Base-by-base conservation (phyloP, 64 coral and sea anemone genomes). In the Cladopsammia gracilis region DNA sequence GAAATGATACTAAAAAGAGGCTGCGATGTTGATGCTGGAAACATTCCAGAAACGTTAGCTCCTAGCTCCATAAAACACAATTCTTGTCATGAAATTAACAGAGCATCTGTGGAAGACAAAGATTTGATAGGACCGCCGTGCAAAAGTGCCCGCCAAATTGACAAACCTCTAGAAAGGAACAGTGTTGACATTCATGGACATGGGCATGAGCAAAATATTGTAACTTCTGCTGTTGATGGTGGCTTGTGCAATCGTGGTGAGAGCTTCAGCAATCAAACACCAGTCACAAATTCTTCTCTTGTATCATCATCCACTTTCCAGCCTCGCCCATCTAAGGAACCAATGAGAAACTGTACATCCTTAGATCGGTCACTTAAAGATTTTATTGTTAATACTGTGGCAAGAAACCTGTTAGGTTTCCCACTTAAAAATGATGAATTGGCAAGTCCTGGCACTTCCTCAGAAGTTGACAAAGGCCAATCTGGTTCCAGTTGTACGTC, bases 281-380 rank as follows among this genome's bases (percentile, higher is more conserved):
- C 5, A 22, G 8, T 8, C 3, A 13, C 78, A 48, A 68, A 68
- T 65, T 47, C 61, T 84, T 48, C 9, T 6, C 16, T 50, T 53
- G 58, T 62, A 64, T 25, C 48, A 25, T 46, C 77, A 24, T 65
- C 91, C 10, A 52, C 46, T 56, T 93, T 93, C 42, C 68, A 70
- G 73, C 91, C 91, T 73, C 83, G 91, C 20, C 45, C 77, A 12
- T 46, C 65, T 1, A 70, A 66, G 76, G 85, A 86, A 23, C 15
- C 49, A 64, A 89, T 96, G n/a, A 87, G 88, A 68, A 99, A 99
- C 43, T 99, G 98, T 62, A 89, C 98, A 25, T 48, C 79, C 19
- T 59, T 99, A 20, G 71, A 93, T 56, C 93, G 73, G 68, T 80
- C 92, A 58, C 18, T 96, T 10, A 94, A 91, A 87, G 83, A 90